Evolutionary conservation across 2,113 vertebrate species (phyloP).

Genomic region (Epinephelus lanceolatus): DNA sequence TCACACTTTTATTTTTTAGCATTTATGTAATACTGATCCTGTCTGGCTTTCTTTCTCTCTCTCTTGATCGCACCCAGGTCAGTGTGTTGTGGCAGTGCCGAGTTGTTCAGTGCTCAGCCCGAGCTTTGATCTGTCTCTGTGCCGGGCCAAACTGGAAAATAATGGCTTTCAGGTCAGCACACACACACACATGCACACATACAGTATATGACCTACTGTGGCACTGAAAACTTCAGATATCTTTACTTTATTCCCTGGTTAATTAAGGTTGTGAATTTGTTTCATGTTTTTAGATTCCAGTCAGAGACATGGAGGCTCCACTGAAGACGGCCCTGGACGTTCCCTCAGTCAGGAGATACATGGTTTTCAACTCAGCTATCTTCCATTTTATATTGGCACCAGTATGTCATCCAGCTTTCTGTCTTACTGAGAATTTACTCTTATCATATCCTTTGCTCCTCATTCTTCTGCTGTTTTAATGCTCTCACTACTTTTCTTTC

Average conservation of each 20-base stretch:
- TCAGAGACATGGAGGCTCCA: constrained; percentile 77
- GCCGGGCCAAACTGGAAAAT: constrained; percentile 73
- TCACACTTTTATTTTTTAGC: background rate
- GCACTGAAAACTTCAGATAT: background rate
- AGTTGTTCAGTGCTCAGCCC: constrained; percentile 73
- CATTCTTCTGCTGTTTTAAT: background rate
- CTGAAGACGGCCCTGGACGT: constrained; percentile 76
- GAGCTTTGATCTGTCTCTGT: constrained; percentile 77
- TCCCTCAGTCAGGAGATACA: constrained; percentile 81
- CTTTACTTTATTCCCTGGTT: background rate
- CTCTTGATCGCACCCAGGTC: constrained; percentile 68
- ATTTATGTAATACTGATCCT: background rate
- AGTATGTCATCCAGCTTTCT: constrained; percentile 62
- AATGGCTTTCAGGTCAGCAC: constrained; percentile 79
- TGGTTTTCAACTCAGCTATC: constrained; percentile 83
- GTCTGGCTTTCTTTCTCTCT: background rate
- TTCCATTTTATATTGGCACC: constrained; percentile 84
- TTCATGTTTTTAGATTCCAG: constrained; percentile 75
- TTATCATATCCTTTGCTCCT: background rate
- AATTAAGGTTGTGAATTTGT: background rate
- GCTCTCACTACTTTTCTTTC: background rate
- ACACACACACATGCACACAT: background rate
- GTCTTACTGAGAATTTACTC: too few species aligned
- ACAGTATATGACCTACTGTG: background rate
- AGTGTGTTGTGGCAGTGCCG: constrained; percentile 74